phyloP scores from a whole-genome alignment of 2,888 invertebrate genomes.

The Eupithecia vulgata region DNA sequence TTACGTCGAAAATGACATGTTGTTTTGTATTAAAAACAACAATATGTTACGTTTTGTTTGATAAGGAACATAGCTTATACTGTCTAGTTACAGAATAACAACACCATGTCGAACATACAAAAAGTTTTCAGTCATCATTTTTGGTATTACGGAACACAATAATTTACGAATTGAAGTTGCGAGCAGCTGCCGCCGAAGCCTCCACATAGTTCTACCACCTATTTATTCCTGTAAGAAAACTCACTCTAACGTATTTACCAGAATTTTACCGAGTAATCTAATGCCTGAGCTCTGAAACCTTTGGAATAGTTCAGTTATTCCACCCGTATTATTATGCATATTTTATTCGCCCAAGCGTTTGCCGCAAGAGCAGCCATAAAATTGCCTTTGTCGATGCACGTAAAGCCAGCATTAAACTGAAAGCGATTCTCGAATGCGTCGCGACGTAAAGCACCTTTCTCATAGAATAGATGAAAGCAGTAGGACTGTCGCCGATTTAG shows the following conservation, averaged over 20 bases:
- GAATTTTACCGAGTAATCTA: neutral
- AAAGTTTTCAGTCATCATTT: too few relatives aligned
- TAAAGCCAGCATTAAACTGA: constrained; percentile 71
- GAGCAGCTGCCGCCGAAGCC: too few relatives aligned
- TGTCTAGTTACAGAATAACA: too few relatives aligned
- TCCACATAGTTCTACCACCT: neutral
- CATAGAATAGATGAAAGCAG: constrained; percentile 17
- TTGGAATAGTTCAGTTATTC: constrained; percentile 42
- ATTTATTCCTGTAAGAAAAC: neutral
- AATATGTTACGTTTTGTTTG: too few relatives aligned
- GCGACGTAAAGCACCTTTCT: constrained; percentile 58
- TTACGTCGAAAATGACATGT: too few relatives aligned
- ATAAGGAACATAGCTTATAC: too few relatives aligned
- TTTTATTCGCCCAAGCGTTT: constrained; percentile 55
- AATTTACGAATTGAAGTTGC: too few relatives aligned
- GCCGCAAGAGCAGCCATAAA: constrained; percentile 62
- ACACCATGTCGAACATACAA: too few relatives aligned
- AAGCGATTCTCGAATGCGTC: constrained; percentile 72
- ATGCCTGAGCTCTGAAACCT: constrained; percentile 19
- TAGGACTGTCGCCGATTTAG: neutral
- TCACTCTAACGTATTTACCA: neutral
- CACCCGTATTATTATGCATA: constrained; percentile 51
- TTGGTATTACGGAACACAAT: too few relatives aligned
- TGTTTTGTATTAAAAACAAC: too few relatives aligned
- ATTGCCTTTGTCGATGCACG: constrained; percentile 76